Base-by-base conservation (phyloP, 2,113 vertebrate genomes). In the Daboia siamensis region DNA sequence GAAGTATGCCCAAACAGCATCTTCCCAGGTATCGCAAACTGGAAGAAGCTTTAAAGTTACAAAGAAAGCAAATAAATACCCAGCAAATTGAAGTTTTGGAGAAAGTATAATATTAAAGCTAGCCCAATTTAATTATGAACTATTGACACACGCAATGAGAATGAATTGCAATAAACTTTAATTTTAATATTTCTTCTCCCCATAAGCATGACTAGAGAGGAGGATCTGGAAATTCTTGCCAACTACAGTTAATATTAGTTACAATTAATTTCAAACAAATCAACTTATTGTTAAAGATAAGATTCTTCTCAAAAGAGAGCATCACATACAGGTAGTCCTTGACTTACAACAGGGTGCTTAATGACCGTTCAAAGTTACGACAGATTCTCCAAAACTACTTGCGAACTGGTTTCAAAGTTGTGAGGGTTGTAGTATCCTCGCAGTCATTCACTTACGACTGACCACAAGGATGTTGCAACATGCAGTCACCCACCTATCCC, bases 1-100 rank as follows among this genome's bases (percentile, higher is more conserved):
- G 96, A 99, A 99, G 97, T 99, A 98, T 0, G 99, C 99, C 99
- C 99, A 99, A 20, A 99, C 98, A 0, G 98, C 98, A 95, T 99
- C 99, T 96, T 99, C 99, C 99, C 99, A 99, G 0, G 98, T 98
- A 26, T 99, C 98, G 26, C 99, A 99, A 94, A 99, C 99, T 0
- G 98, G 98, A 95, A 99, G 98, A 64, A 99, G 97, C 99, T 99
- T 95, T 57, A 90, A 1, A 88, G 93, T 13, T 7, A 85, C 89
- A 91, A 93, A 92, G 85, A 93, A 33, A 94, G 88, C 12, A 93
- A 33, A n/a, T 94, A 92, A 46, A 93, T 26, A 33, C 54, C 20
- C 24, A 92, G 88, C 89, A 93, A n/a, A 80, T 93, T 54, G 64
- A 86, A 93, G 11, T 93, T 46, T 87, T 21, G 21, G 64, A 93